Conservation (phyloP, 2,888 invertebrate species). For the Steinernema hermaphroditum region DNA sequence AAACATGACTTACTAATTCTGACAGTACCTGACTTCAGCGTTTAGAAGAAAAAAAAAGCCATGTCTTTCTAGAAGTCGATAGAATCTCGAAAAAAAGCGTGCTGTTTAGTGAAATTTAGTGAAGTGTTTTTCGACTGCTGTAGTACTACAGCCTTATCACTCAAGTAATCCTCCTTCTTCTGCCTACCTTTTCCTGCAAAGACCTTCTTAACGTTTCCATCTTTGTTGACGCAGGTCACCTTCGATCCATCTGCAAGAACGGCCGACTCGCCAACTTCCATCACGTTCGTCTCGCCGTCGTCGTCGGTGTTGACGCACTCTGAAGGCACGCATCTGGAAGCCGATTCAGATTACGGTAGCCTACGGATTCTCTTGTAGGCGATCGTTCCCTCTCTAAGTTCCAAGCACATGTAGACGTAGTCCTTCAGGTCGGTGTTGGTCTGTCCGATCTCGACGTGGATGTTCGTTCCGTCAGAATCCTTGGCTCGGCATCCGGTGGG, state of each 20-base stretch:
- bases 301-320: slow-evolving; percentile 3
- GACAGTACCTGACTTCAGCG: too few species aligned
- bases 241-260: background rate
- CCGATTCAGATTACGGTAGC: background rate
- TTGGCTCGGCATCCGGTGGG: slow-evolving; percentile 3
- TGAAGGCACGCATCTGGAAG: background rate
- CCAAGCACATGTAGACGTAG: slow-evolving; percentile 6
- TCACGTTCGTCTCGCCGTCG: background rate
- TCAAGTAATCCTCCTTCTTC: too few species aligned
- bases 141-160: too few species aligned
- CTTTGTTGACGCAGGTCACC: background rate
- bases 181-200: background rate
- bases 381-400: background rate
- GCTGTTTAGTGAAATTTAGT: too few species aligned
- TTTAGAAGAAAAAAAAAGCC: too few species aligned
- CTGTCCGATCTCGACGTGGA: slow-evolving; percentile 19
- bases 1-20: too few species aligned
- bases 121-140: too few species aligned
- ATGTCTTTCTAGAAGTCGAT: too few species aligned
- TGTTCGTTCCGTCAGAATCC: slow-evolving; percentile 13
- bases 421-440: slow-evolving; percentile 3
- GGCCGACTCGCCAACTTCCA: background rate
- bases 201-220: slow-evolving; percentile 7
- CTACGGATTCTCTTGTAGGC: slow-evolving; percentile 1
- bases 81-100: too few species aligned